A percentile compares a stretch with the other conserved stretches of the same genome.
These are phyloP conservation scores for Celastrina argiolus DNA, from an alignment of 2,888 invertebrate species.

Conservation along the genomic window DNA sequence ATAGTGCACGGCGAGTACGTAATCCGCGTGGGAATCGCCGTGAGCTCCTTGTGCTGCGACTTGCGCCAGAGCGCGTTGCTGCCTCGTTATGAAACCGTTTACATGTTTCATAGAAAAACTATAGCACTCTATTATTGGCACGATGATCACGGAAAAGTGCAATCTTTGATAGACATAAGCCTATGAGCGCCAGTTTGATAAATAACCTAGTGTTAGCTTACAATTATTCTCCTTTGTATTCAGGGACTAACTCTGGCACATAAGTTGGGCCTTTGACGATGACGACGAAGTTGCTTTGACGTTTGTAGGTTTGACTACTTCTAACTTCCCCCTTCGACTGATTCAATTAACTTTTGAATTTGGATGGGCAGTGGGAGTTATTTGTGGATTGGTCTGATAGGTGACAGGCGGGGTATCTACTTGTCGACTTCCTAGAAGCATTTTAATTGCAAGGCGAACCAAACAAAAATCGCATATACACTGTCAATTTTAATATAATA, in stretches of 20 bases:
- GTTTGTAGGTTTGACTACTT: no score
- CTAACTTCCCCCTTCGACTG: background rate
- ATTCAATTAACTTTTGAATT: background rate
- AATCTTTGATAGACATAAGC: background rate
- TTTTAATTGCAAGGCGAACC: background rate
- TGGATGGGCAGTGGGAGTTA: background rate
- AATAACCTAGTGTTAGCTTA: no score
- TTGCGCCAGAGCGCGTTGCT: conserved; percentile 55
- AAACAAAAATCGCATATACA: background rate
- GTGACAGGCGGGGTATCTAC: background rate
- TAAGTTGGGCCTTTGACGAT: no score
- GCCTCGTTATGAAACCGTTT: conserved; percentile 33
- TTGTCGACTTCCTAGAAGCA: background rate
- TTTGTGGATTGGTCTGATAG: background rate
- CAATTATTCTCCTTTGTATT: no score
- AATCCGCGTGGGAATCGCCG: conserved; percentile 74
- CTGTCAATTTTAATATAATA: background rate
- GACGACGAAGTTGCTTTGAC: no score
- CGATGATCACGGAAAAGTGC: background rate
- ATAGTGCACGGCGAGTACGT: conserved; percentile 47
- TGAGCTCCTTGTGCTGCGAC: conserved; percentile 58
- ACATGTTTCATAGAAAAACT: background rate
- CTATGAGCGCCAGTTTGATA: no score
- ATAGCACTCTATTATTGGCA: background rate
- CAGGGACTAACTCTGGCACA: no score